Percentiles rank a stretch among this genome's conserved stretches.
These are phyloP conservation scores for Morpho helenor DNA, from an alignment of 2,888 invertebrate genomes.

Conservation along the genomic window DNA sequence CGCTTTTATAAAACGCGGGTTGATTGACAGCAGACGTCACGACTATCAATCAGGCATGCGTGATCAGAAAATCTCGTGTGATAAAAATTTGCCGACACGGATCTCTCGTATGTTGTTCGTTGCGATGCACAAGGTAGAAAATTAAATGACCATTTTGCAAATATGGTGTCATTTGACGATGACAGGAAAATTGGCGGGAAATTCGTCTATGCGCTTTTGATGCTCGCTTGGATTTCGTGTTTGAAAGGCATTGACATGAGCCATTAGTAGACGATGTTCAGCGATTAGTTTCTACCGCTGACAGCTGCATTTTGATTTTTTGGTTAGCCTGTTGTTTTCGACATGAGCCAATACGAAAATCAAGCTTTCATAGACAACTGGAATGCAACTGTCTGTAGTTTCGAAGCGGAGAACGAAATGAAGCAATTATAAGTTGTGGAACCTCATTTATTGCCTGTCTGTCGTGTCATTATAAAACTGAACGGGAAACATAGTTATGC, in stretches of 20 bases:
- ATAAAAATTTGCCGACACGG: constrained; percentile 29
- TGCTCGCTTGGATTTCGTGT: constrained; percentile 37
- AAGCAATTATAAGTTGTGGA: constrained; percentile 76
- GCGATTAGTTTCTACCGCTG: constrained; percentile 38
- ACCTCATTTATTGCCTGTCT: constrained; percentile 74
- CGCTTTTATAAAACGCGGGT: constrained; percentile 59
- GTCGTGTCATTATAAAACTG: constrained; percentile 69
- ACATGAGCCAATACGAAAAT: constrained; percentile 34
- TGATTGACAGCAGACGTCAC: constrained; percentile 68
- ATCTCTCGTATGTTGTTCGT: constrained; percentile 17
- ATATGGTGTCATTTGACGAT: constrained; percentile 42
- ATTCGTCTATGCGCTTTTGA: constrained; percentile 67
- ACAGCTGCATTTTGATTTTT: constrained; percentile 38
- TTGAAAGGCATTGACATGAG: constrained; percentile 38
- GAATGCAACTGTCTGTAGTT: constrained; percentile 49
- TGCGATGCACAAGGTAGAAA: constrained; percentile 31
- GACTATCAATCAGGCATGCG: constrained; percentile 64
- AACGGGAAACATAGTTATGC: constrained; percentile 62
- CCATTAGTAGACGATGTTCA: constrained; percentile 32
- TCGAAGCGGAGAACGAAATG: constrained; percentile 58
- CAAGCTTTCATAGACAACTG: constrained; percentile 43
- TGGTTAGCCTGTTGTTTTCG: constrained; percentile 32
- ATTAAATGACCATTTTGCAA: constrained; percentile 38
- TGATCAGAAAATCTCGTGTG: constrained; percentile 42
- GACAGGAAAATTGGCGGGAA: constrained; percentile 53